A percentile compares a stretch with the other conserved stretches of the same genome.
phyloP scores from a whole-genome alignment of 2,888 invertebrate genomes.

The Machimus atricapillus region DNA sequence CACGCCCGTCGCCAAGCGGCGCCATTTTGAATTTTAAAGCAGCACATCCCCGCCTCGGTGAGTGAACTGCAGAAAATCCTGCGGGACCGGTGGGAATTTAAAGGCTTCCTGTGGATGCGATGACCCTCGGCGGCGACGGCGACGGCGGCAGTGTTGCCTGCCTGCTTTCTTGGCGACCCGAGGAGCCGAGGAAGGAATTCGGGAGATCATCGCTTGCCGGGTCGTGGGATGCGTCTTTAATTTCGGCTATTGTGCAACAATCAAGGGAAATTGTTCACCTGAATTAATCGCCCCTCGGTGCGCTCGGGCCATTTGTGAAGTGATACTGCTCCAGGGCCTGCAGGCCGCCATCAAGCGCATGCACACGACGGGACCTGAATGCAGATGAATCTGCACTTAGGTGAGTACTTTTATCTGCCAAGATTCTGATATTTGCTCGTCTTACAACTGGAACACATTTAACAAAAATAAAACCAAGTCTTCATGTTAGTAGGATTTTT shows the following conservation, averaged over 20 bases:
- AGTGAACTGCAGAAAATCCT: constrained; percentile 26
- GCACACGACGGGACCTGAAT: not conserved
- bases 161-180: not conserved
- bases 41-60: constrained; percentile 31
- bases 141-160: not conserved
- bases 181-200: not conserved
- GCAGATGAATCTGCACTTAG: not conserved
- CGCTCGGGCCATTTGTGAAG: not conserved
- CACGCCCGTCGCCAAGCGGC: constrained; percentile 42
- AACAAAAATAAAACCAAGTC: not conserved
- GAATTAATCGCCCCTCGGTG: not conserved
- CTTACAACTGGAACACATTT: not conserved
- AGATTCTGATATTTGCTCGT: not conserved
- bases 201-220: not conserved
- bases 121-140: not conserved
- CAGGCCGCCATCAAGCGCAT: not conserved
- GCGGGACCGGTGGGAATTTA: constrained; percentile 34
- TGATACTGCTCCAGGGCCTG: not conserved
- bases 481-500: too few species aligned
- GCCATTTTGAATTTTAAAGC: constrained; percentile 49
- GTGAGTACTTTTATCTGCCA: not conserved
- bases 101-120: constrained; percentile 35
- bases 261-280: constrained; percentile 4
- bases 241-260: not conserved
- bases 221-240: not conserved